These are phyloP conservation scores for Thera britannica DNA, from an alignment of 2,888 invertebrate species.

Conservation along the genomic window DNA sequence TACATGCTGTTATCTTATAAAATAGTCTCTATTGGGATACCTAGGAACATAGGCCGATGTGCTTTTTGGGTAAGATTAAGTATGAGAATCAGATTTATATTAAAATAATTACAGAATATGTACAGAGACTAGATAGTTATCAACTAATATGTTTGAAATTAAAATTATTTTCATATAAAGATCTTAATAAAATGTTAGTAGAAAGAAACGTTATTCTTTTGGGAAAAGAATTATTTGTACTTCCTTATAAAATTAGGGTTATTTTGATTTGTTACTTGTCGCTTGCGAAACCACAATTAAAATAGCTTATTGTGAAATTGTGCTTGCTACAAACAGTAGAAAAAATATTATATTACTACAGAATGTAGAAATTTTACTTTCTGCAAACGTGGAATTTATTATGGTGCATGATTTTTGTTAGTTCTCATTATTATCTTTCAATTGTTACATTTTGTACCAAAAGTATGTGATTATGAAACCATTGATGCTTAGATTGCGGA, in stretches of 20 bases:
- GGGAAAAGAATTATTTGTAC: constrained; percentile 79
- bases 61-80: constrained; percentile 72
- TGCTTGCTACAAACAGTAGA: constrained; percentile 12
- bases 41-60: constrained; percentile 65
- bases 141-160: constrained; percentile 61
- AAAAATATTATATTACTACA: constrained; percentile 13
- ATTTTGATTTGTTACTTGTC: constrained; percentile 41
- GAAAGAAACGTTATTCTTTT: constrained; percentile 78
- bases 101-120: constrained; percentile 39
- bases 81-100: constrained; percentile 53
- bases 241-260: constrained; percentile 68
- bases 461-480: constrained; percentile 79
- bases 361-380: constrained; percentile 18
- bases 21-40: constrained; percentile 48
- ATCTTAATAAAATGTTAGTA: constrained; percentile 52
- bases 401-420: constrained; percentile 32
- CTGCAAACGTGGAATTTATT: constrained; percentile 21
- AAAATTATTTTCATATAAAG: constrained; percentile 55
- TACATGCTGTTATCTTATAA: constrained; percentile 27
- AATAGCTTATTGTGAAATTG: constrained; percentile 13
- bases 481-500: constrained; percentile 70
- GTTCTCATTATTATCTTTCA: constrained; percentile 43
- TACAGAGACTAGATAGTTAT: constrained; percentile 40
- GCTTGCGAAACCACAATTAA: constrained; percentile 16
- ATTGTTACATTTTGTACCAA: constrained; percentile 37